Evolutionary conservation across 2,888 invertebrate genomes (phyloP), one percentile per base, ranked within the genome.

Genomic region (Epirrita christyi): DNA sequence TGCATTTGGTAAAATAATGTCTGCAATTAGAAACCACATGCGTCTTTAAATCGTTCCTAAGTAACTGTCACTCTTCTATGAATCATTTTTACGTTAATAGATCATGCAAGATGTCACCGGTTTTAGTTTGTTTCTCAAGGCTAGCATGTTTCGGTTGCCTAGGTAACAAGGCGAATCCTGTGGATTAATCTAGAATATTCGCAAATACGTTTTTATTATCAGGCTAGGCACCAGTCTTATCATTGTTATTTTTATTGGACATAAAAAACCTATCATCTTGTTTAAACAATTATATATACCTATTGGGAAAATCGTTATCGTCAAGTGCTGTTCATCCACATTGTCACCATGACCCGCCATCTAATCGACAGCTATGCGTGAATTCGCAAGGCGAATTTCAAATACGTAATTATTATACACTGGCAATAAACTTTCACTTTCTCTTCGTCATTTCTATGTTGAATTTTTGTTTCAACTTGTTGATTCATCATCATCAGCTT

Each of bases 161-260:
- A 67, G 76, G 70, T 59, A 70, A 76, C 73, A 61, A 38, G 15
- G 47, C 27, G 50, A 52, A 48, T 34, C 3, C 14, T 54, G 37
- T 34, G 41, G 36, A 37, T 40, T 21, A 44, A 46, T 48, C 41
- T 47, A 55, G 42, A 51, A 46, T 41, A 40, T 58, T 60, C 36
- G 29, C 54, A 36, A 38, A 11, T 45, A 49, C 9, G 7, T 15
- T 41, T 32, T 48, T 48, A 15, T 41, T 51, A 46, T 54, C 40
- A 21, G 8, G 37, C 28, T 49, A 42, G 8, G 38, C 28, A 10
- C 38, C n/a, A 2, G 13, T 44, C 45, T 58, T 46, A 59, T 62
- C 62, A 40, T 54, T 51, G 15, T 55, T 41, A 6, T 11, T 29
- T 55, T 55, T 46, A 44, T 41, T 49, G 21, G n/a, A 34, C 28